Percentiles rank a stretch among this genome's conserved stretches.
Conservation (phyloP, 2,797 vertebrate species). For the Aulostomus chinensis region DNA sequence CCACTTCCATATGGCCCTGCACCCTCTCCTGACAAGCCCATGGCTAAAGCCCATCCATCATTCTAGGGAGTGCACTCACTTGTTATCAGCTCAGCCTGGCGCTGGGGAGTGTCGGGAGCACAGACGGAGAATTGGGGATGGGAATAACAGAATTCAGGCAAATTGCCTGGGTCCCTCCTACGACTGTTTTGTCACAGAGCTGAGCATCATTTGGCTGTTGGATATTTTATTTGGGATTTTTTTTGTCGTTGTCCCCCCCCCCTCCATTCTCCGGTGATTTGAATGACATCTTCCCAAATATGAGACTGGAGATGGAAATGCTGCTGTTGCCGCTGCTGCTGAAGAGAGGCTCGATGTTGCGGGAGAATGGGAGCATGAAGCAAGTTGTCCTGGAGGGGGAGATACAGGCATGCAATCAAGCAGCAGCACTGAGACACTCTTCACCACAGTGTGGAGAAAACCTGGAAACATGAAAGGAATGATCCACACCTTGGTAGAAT, state of each 20-base stretch:
- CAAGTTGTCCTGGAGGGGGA: slow-evolving; percentile 84
- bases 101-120: slow-evolving; percentile 65
- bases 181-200: slow-evolving; percentile 55
- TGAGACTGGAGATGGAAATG: slow-evolving; percentile 33
- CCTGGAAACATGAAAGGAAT: slow-evolving; percentile 19
- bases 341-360: slow-evolving; percentile 18
- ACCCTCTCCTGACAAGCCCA: slow-evolving; percentile 83
- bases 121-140: slow-evolving; percentile 52
- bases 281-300: slow-evolving; percentile 49
- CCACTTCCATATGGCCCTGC: slow-evolving; percentile 85
- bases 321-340: not conserved
- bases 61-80: slow-evolving; percentile 75
- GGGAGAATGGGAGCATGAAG: slow-evolving; percentile 66
- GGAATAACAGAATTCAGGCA: slow-evolving; percentile 64
- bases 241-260: not conserved
- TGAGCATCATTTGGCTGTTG: slow-evolving; percentile 42
- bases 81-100: slow-evolving; percentile 81
- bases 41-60: slow-evolving; percentile 83
- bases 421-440: slow-evolving; percentile 41
- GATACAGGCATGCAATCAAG: slow-evolving; percentile 80
- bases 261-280: slow-evolving; percentile 38
- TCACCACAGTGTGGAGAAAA: slow-evolving; percentile 25
- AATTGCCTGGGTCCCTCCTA: slow-evolving; percentile 49
- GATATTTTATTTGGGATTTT: slow-evolving; percentile 46
- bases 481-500: slow-evolving; percentile 27